Evolutionary conservation across 2,113 vertebrate species (phyloP), one percentile per base, ranked within the genome.

Genomic region (Centropus bengalensis): DNA sequence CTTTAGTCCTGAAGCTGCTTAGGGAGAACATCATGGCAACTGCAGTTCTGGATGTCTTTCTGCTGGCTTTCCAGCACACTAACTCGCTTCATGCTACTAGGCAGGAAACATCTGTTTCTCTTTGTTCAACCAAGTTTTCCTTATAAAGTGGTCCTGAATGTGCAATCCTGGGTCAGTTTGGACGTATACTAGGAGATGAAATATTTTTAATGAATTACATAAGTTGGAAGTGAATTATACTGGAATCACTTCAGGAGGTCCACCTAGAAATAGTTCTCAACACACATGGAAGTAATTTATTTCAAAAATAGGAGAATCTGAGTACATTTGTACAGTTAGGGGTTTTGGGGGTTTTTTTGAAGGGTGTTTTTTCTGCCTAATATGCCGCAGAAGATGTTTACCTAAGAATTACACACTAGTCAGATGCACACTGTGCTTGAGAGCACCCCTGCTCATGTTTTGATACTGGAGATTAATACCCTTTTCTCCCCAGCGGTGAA

Each of bases 51-150:
- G 84, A 89, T 75, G 40, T 79, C 27, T 9, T 3, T 86, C 79
- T 69, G 36, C 32, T 84, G 75, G 73, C 52, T 90, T 81, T 68
- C 73, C 69, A 87, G 58, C 74, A 75, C 33, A 16, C 30, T 44
- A 62, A 87, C 49, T 49, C 7, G 3, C 70, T 87, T 76, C 88
- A 75, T 20, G 52, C 54, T 82, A 82, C 66, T 60, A 73, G 58
- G 83, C 83, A 95, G 91, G 86, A 92, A 95, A 95, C 93, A 96
- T 91, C 96, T 95, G 94, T 79, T 95, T 94, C 92, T 95, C 80
- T 92, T 78, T 69, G 66, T 62, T 92, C 27, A 49, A 91, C 32
- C 6, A 76, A 93, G 49, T 95, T 89, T 95, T 86, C 74, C 69
- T 94, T 91, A 87, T 69, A 51, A 89, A 94, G 74, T 75, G 47